Base-by-base conservation (phyloP, 2,113 vertebrate species). In the Sylvia atricapilla region DNA sequence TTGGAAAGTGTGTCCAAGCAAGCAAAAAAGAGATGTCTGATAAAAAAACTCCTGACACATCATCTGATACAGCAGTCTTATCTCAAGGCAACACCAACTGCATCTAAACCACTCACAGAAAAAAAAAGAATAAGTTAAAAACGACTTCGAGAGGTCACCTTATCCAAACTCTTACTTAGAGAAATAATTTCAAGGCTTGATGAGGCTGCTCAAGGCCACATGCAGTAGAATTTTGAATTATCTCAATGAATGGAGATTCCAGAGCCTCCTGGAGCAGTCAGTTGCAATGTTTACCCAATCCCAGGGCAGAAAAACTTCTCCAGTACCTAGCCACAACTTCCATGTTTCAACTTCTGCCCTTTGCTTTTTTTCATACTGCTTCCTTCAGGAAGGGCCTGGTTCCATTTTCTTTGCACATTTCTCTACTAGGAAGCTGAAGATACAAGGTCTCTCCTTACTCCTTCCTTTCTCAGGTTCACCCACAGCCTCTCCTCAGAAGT, bases 371-470 rank as follows among this genome's bases (percentile, higher is more conserved):
- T 44, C 30, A 13, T 52, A 37, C 22, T 28, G 47, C n/a, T 23
- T n/a, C 43, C 20, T 50, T 70, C n/a, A n/a, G 9, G 23, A 87
- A 66, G 6, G 9, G 25, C 10, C 44, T 60, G 39, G 20, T 43
- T 78, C 18, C 14, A 43, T 3, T 9, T 75, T 49, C 44, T 44
- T 37, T 13, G 3, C 5, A 50, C 10, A 33, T 4, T 53, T 66
- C n/a, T 20, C 39, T 18, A 9, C 4, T 5, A 73, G 4, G 10
- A 92, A 89, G 41, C 2, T 39, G 35, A 47, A 49, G 43, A 62
- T 28, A 43, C 0, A 0, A 55, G 1, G 21, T 67, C 25, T 59
- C 25, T 44, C 47, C 31, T 66, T 52, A 41, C 15, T 30, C 15
- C 16, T 63, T 17, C 33, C 35, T 58, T 82, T 31, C 27, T 67